Conservation (phyloP, 2,113 vertebrate genomes). For the Opisthocomus hoazin region DNA sequence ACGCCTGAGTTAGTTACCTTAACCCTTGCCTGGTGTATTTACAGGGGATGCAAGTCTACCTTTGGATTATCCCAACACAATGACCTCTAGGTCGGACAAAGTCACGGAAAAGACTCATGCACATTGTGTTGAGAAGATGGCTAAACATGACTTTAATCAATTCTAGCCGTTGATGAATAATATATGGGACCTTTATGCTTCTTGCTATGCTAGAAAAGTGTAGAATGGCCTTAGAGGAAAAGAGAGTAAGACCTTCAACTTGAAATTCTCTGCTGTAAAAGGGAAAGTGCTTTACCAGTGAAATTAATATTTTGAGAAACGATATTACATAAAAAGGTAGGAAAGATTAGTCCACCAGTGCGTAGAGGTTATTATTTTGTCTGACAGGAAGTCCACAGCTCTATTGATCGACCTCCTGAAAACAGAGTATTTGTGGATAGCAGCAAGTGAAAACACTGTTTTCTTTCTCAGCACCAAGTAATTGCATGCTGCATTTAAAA, state of each 20-base stretch:
- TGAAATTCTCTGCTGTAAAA: conserved; percentile 31
- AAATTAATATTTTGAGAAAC: conserved; percentile 42
- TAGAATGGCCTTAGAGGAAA: neutral
- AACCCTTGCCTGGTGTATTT: neutral
- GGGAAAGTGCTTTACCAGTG: conserved; percentile 16
- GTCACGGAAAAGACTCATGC: rapidly evolving
- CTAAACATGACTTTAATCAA: neutral
- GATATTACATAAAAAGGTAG: neutral
- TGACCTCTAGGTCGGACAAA: neutral
- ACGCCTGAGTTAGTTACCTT: neutral
- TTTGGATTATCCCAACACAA: neutral
- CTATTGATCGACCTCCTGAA: neutral
- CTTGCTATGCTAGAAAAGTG: neutral
- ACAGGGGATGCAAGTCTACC: neutral
- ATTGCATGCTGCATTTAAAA: neutral
- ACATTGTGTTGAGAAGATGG: neutral
- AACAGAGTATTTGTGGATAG: neutral
- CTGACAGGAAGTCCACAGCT: conserved; percentile 1
- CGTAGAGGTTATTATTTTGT: neutral
- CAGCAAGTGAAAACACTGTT: neutral
- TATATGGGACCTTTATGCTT: neutral
- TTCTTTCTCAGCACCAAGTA: neutral
- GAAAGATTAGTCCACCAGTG: neutral
- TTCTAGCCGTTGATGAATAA: neutral
- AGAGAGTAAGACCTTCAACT: neutral